Evolutionary conservation across 2,888 invertebrate species (phyloP).

Genomic region (Parapristionchus giblindavisi): DNA sequence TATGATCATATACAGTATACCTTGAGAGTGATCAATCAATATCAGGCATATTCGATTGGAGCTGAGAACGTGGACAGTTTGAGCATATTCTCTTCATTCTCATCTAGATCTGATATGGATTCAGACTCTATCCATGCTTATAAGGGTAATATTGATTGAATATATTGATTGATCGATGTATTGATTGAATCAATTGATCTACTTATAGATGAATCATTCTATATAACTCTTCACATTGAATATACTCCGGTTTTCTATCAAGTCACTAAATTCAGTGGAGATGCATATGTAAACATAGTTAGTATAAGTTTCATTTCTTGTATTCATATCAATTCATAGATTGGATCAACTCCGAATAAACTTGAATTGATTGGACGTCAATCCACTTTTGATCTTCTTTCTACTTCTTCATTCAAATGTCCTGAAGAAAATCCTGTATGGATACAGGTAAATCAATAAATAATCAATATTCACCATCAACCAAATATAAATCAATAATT

Average conservation of each 20-base stretch:
- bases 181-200: neutral
- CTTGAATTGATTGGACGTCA: no score
- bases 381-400: constrained; percentile 8
- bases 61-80: constrained; percentile 2
- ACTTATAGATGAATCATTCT: neutral
- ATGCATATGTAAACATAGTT: neutral
- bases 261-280: neutral
- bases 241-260: neutral
- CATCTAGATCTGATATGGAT: neutral
- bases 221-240: neutral
- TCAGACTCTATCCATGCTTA: neutral
- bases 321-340: no score
- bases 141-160: neutral
- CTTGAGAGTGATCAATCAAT: no score
- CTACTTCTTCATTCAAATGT: neutral
- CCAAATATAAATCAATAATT: no score
- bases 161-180: neutral
- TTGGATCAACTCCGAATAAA: no score
- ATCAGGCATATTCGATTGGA: neutral
- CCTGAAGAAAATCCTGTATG: neutral
- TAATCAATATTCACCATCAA: no score
- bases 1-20: neutral
- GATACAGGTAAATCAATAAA: constrained; percentile 17
- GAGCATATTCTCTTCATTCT: constrained; percentile 3
- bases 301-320: no score